Evolutionary conservation across 2,113 vertebrate species (phyloP).

Genomic region (Nothoprocta pentlandii): DNA sequence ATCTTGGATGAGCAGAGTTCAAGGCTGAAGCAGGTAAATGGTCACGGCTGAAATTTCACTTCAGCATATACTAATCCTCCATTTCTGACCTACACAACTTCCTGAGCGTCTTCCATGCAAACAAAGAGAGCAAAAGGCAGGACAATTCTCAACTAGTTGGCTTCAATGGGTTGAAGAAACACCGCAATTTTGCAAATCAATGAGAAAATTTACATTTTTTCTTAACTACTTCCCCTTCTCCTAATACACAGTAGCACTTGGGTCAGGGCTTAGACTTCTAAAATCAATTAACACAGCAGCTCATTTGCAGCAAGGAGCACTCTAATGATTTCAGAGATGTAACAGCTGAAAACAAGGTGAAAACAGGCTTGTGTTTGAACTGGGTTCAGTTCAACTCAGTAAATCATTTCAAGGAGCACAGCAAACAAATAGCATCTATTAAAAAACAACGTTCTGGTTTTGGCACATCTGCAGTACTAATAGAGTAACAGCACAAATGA

Average conservation of each 20-base stretch:
- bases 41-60: background rate
- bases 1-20: background rate
- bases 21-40: constrained; percentile 38
- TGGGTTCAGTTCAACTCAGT: background rate
- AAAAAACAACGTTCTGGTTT: background rate
- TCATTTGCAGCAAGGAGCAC: background rate
- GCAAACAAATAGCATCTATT: background rate
- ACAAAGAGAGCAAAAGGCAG: background rate
- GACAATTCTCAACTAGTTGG: background rate
- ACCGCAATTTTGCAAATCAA: background rate
- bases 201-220: background rate
- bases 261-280: background rate
- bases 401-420: background rate
- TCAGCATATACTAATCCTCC: background rate
- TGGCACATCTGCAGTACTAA: background rate
- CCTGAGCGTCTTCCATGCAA: background rate
- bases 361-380: background rate
- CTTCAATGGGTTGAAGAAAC: background rate
- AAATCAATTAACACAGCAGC: background rate
- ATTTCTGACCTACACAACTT: background rate
- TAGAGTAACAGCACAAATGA: background rate
- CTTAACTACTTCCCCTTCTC: background rate
- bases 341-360: background rate
- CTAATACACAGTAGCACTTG: background rate
- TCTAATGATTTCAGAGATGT: background rate